Percentiles rank a stretch among this genome's conserved stretches.
Evolutionary conservation across 2,797 vertebrate species (phyloP).

Genomic region (Rhadinocentrus ornatus): DNA sequence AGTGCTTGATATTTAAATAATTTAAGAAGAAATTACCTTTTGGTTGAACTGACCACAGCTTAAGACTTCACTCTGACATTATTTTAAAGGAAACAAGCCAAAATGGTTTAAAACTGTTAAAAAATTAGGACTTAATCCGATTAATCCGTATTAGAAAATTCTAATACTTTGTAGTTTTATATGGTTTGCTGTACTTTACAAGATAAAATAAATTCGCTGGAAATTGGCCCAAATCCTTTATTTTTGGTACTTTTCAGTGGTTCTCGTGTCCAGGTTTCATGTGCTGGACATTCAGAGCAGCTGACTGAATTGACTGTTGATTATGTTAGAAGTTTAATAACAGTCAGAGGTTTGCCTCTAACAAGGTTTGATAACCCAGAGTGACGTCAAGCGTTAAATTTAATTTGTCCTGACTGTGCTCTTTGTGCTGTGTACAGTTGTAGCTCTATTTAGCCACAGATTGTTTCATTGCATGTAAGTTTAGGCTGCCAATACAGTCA

Average conservation of each 20-base stretch:
- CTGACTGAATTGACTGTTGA: conserved; percentile 25
- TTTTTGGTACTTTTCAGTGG: neutral
- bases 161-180: neutral
- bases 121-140: neutral
- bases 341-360: conserved; percentile 20
- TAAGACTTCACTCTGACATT: neutral
- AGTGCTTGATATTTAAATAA: neutral
- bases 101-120: neutral
- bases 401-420: neutral
- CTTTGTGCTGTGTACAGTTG: neutral
- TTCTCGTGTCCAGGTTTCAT: neutral
- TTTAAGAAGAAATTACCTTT: neutral
- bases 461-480: neutral
- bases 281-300: conserved; percentile 18
- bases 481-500: neutral
- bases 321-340: conserved; percentile 23
- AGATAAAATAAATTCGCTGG: neutral
- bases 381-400: conserved; percentile 22
- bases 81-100: neutral
- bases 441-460: neutral
- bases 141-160: neutral
- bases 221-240: neutral
- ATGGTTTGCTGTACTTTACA: neutral
- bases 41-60: neutral
- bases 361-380: conserved; percentile 7